Evolutionary conservation across 1,140 invertebrate species (phyloP).

Genomic region (Drosophila busckii): DNA sequence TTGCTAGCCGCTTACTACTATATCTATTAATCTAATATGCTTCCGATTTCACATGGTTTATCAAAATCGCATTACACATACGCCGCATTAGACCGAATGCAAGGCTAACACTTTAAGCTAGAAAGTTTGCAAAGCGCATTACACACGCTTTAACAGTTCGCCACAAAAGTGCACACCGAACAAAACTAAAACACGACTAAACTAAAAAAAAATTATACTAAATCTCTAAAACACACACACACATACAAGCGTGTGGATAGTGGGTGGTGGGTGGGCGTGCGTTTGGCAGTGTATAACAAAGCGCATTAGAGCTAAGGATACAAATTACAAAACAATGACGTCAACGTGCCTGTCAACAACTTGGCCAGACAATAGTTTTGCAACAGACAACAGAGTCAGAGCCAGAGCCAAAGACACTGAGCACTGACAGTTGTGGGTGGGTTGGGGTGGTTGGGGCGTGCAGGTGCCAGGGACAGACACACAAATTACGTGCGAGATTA

Average conservation of each 20-base stretch:
- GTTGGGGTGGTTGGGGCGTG: slow-evolving; percentile 27
- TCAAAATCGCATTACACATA: slow-evolving; percentile 31
- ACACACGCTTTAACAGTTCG: slow-evolving; percentile 25
- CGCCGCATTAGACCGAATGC: slow-evolving; percentile 10
- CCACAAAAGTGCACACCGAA: slow-evolving; percentile 1
- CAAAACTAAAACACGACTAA: too few species aligned
- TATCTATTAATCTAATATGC: too few species aligned
- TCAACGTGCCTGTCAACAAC: slow-evolving; percentile 76
- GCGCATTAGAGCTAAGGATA: slow-evolving; percentile 73
- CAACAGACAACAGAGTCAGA: slow-evolving; percentile 28
- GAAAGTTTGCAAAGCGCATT: slow-evolving; percentile 26
- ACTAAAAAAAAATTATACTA: slow-evolving; percentile 13
- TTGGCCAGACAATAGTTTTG: slow-evolving; percentile 71
- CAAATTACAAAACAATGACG: slow-evolving; percentile 75
- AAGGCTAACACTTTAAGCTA: not conserved
- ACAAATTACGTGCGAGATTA: slow-evolving; percentile 74
- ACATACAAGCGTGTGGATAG: not conserved
- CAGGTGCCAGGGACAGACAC: slow-evolving; percentile 71
- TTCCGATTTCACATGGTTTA: too few species aligned
- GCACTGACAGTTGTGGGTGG: not conserved
- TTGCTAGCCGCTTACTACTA: too few species aligned
- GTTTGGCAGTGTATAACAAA: slow-evolving; percentile 50
- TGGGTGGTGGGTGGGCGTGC: not conserved
- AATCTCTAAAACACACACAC: slow-evolving; percentile 1
- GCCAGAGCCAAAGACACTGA: not conserved